Base-by-base conservation (phyloP, 2,888 invertebrate genomes). In the Ischnura elegans region DNA sequence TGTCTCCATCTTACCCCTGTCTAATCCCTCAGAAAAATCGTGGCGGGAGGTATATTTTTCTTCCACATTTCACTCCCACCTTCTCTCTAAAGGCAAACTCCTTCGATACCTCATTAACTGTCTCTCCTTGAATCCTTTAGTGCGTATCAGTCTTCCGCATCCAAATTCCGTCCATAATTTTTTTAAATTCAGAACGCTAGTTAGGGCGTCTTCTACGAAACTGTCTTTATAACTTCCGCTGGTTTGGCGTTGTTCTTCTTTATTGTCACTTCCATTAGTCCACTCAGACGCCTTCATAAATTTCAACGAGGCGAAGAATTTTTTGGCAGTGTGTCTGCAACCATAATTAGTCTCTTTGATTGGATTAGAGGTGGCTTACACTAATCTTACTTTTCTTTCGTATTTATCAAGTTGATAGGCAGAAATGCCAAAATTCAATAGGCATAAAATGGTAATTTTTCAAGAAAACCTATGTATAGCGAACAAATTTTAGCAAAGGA, bases 1-100 rank as follows among this genome's bases (percentile, higher is more conserved):
- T 87, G 10, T 87, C 87, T 87, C 55, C 55, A 42, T 87, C 55
- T 36, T 76, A 29, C 36, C 10, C 29, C n/a, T 10, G 55, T 36
- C 76, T 76, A 36, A 87, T 87, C 51, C 87, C 36, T 87, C 36
- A 45, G 21, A 46, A 43, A 45, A 21, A 43, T 86, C 86, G 21
- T 87, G 8, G 21, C 10, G 42, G 2, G 13, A 21, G 10, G 19
- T 51, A 19, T 45, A 25, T 21, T 55, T 87, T 61, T 61, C 0
- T 13, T 36, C 51, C 36, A 25, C n/a, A n/a, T 61, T 0, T 87
- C 51, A 36, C 21, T 42, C 36, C 36, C 21, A 42, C 47, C 42
- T 43, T 19, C 55, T 5, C 13, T 21, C 42, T 6, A 36, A 4
- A 76, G 36, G 16, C 42, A 42, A 10, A 21, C 55, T 36, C 2